Base-by-base conservation (phyloP, 1,140 invertebrate genomes). In the Zaprionus camerounensis region DNA sequence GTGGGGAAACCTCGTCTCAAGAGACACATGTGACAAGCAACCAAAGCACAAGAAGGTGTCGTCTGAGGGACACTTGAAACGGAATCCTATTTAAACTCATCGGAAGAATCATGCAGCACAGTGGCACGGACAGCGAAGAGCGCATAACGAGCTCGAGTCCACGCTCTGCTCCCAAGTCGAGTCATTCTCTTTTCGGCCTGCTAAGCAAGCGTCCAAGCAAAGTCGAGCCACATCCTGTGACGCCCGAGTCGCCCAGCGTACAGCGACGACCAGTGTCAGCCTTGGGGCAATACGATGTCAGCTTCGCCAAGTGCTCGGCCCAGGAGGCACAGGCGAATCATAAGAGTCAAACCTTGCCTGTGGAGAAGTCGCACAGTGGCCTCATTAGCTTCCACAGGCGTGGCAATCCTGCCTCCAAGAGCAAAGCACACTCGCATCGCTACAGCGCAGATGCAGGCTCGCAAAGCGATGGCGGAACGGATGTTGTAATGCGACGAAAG, bases 311-410 rank as follows among this genome's bases (percentile, higher is more conserved):
- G 56, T 85, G 79, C 44, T 51, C 41, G 3, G 62, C 70, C 2
- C 70, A 74, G n/a, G 76, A 88, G 41, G 9, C 46, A 20, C 78
- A 71, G 24, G 53, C 69, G 1, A 69, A 77, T 58, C 71, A 80
- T 17, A 91, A 85, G 44, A 91, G 88, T 70, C 88, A 91, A 85
- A 91, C 88, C 12, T 59, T 91, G 69, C 88, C 88, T 1, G 53
- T 36, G 13, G 51, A 91, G 15, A 91, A 91, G 44, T 90, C 88
- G 34, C 80, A 91, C 69, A 91, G 88, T 58, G 90, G 84, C 17
- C 70, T 91, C 9, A 91, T 91, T 2, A 88, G 82, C 71, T 86
- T 91, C 38, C 90, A 91, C 36, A 80, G 90, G 57, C 82, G 82
- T 1, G 72, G 66, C 1, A 90, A 91, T 57, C 66, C 90, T 2